phyloP scores from a whole-genome alignment of 1,140 invertebrate genomes.

The Papilio aristodemus region DNA sequence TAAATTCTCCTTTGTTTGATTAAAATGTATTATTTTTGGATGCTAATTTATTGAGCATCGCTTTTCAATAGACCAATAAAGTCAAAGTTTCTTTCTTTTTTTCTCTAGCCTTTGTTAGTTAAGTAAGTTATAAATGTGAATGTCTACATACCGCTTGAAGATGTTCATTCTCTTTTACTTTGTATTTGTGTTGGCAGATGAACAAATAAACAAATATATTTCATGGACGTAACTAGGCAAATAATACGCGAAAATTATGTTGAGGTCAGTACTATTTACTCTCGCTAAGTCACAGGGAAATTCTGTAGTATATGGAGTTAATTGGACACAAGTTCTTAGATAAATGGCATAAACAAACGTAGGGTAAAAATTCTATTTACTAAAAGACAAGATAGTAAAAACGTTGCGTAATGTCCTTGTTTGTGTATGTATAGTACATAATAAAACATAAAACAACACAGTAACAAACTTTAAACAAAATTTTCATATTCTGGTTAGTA shows the following conservation, averaged over 20 bases:
- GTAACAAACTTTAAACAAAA: not conserved
- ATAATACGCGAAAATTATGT: not conserved
- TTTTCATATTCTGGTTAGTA: not conserved
- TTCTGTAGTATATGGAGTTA: not conserved
- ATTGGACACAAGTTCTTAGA: not conserved
- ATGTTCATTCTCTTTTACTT: not conserved
- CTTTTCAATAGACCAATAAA: no score
- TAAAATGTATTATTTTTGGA: no score
- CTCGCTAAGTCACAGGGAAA: not conserved
- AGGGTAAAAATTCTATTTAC: no score
- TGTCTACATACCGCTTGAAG: not conserved
- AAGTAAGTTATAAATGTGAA: no score
- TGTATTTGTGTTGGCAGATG: not conserved
- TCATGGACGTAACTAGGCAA: not conserved
- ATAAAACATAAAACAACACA: not conserved
- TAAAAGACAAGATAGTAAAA: not conserved
- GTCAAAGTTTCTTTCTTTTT: no score
- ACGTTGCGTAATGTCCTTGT: no score
- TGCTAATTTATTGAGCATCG: no score
- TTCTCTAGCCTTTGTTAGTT: no score
- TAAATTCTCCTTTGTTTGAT: no score
- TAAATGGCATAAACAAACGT: not conserved
- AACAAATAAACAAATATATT: not conserved
- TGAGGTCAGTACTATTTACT: not conserved
- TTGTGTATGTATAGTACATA: not conserved